These are phyloP conservation scores for Gastrophryne carolinensis DNA, from an alignment of 2,797 vertebrate species.

Conservation along the genomic window DNA sequence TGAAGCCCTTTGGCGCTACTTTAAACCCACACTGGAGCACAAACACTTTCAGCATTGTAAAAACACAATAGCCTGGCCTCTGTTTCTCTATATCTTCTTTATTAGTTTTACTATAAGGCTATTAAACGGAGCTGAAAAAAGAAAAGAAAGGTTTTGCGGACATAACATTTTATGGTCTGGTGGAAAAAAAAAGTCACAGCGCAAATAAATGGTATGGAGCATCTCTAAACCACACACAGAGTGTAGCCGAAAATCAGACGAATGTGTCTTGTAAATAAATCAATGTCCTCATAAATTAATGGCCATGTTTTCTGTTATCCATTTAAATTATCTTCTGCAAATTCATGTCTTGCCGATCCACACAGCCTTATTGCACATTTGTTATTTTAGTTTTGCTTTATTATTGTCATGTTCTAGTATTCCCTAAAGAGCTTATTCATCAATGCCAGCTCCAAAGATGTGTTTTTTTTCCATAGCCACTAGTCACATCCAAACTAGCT, in stretches of 20 bases:
- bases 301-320: background rate
- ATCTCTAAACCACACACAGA: slow-evolving; percentile 1
- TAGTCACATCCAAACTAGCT: too few species aligned
- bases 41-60: slow-evolving; percentile 52
- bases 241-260: background rate
- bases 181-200: slow-evolving; percentile 33
- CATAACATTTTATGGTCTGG: slow-evolving; percentile 36
- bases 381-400: too few species aligned
- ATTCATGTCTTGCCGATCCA: background rate
- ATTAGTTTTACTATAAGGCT: slow-evolving; percentile 51
- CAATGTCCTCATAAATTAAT: background rate
- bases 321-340: background rate
- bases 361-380: background rate
- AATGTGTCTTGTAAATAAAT: background rate
- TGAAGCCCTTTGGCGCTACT: slow-evolving; percentile 48
- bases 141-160: slow-evolving; percentile 36
- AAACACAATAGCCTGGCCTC: slow-evolving; percentile 49
- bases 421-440: too few species aligned
- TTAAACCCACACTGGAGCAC: slow-evolving; percentile 48
- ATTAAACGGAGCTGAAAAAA: slow-evolving; percentile 44
- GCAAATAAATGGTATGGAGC: slow-evolving; percentile 32
- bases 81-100: slow-evolving; percentile 49
- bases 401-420: too few species aligned
- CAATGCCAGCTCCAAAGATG: too few species aligned
- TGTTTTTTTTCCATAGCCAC: too few species aligned